These are phyloP conservation scores for Rhincodon typus DNA, from an alignment of 2,797 vertebrate genomes.

Conservation along the genomic window DNA sequence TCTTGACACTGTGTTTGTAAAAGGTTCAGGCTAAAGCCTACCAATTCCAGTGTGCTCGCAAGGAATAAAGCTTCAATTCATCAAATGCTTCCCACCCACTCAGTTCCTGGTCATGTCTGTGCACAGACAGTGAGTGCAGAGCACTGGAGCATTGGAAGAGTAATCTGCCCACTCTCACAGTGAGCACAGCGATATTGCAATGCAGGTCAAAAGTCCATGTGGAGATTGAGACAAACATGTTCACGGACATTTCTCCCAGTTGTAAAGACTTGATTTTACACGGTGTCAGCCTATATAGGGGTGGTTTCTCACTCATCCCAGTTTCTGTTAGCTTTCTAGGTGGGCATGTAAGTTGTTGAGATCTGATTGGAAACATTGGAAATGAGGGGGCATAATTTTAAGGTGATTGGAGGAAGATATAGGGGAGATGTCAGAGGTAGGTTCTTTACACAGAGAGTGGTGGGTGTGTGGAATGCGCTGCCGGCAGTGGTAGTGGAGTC, in stretches of 20 bases:
- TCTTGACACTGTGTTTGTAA: neutral
- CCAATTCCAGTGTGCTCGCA: neutral
- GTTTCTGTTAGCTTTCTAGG: no score
- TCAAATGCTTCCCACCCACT: neutral
- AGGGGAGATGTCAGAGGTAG: no score
- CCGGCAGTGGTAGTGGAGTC: no score
- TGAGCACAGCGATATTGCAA: neutral
- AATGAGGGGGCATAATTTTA: no score
- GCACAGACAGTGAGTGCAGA: neutral
- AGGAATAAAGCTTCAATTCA: neutral
- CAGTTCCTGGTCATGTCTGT: neutral
- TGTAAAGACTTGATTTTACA: no score
- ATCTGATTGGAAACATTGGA: no score
- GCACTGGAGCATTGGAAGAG: neutral
- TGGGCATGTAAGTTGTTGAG: no score
- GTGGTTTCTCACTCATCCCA: no score
- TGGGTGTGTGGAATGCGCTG: no score
- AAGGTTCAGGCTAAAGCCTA: neutral
- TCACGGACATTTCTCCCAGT: neutral
- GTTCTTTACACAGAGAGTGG: no score
- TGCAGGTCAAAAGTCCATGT: neutral
- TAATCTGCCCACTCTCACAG: neutral
- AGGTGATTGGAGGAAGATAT: no score
- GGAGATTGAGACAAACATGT: neutral
- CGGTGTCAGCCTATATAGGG: no score